Conservation (phyloP, 2,797 vertebrate genomes). For the Gallinago stenura region DNA sequence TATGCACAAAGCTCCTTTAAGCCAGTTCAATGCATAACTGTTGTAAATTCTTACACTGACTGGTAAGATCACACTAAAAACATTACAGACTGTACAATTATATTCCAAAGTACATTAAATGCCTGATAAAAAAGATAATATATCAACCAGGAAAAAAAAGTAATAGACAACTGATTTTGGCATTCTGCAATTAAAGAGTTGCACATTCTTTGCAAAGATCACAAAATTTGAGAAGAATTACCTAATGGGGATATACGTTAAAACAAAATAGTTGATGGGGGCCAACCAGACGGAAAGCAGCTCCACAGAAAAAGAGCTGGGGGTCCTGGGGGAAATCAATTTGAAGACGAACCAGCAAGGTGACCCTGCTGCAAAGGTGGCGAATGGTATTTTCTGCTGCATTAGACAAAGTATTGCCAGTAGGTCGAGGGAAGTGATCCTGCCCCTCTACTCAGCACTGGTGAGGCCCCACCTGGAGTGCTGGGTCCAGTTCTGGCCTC, state of each 20-base stretch:
- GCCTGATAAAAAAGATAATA: background rate
- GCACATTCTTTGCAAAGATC: background rate
- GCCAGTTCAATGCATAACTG: background rate
- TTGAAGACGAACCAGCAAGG: background rate
- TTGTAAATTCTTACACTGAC: background rate
- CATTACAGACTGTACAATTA: background rate
- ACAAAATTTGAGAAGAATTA: background rate
- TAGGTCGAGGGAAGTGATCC: background rate
- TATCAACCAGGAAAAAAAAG: background rate
- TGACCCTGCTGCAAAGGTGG: background rate
- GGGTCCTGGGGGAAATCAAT: background rate
- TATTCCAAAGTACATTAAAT: background rate
- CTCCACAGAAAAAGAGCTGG: background rate
- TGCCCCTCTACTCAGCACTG: background rate
- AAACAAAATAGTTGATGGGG: background rate
- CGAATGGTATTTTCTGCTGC: rapidly evolving
- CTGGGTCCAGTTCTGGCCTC: background rate
- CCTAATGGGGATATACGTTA: background rate
- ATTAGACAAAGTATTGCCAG: background rate
- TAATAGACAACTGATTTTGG: background rate
- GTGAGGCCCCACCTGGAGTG: background rate
- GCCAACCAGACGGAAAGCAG: background rate
- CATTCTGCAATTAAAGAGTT: background rate
- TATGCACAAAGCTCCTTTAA: background rate
- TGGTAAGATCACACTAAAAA: background rate